Evolutionary conservation across 2,797 vertebrate species (phyloP), one percentile per base, ranked within the genome.

Genomic region (Carduelis carduelis): DNA sequence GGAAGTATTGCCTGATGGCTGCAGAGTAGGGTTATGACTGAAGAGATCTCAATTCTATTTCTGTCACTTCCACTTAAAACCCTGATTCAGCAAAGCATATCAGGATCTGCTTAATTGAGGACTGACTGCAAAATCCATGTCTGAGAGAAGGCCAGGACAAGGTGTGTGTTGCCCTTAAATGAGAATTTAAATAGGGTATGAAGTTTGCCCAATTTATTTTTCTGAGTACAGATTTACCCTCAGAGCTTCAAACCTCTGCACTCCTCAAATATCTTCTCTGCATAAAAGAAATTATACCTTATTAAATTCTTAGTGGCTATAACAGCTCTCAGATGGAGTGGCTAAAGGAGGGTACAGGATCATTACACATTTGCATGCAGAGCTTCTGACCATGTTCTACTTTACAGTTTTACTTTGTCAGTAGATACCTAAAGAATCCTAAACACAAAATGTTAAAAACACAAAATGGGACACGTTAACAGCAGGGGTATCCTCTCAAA

Each of bases 31-130:
- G 32, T 72, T 80, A 30, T 5, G 20, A 85, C 56, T 17, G 16
- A 87, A 41, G 41, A 85, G 68, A 80, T 83, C 60, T 87, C 53
- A 64, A 3, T 93, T 92, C 90, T 94, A 60, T 93, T 93, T 91
- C 47, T 80, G 71, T 87, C 86, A 77, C 90, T 85, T 89, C 66
- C 32, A 57, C 60, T 90, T 92, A 92, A 95, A 96, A 82, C 80
- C 80, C 77, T 85, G 88, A 93, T 93, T 96, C 80, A 89, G 86
- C 90, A 90, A 35, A 93, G 78, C 52, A 46, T 7, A 24, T 82
- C 69, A 88, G 88, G 74, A 94, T 79, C 70, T 82, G 49, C 93
- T 89, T 80, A 97, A 70, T 27, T 84, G 81, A 91, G 47, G 21
- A 52, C 59, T 94, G 50, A 39, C 50, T 74, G 34, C 74, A 88